Evolutionary conservation across 1,140 invertebrate genomes (phyloP), one percentile per base, ranked within the genome.

Genomic region (Halesus radiatus): DNA sequence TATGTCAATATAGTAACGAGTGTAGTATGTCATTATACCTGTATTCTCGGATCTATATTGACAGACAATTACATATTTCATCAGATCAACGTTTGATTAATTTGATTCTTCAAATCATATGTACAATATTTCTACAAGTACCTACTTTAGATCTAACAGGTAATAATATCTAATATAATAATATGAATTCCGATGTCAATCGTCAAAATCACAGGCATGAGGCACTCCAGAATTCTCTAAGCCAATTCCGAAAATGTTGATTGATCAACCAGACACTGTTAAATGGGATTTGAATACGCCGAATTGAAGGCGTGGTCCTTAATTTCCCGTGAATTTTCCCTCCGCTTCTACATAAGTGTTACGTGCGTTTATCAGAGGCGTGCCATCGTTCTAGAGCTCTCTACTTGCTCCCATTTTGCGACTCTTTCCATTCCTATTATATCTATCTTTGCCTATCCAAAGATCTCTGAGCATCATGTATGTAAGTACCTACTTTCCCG

Each of bases 261-360:
- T 83, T 83, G 79, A 83, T 83, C 58, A 74, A 56, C 13, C 76
- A 80, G 78, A 83, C 76, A 56, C 66, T 53, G 70, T 58, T 66
- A 81, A 81, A 76, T 74, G 78, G 62, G 74, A 80, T 83, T 83
- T 83, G 70, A 29, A 80, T 83, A 74, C 80, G 64, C 68, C 70
- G 78, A 80, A 80, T 83, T 78, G 81, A 68, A 79, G 81, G 78
- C 78, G 81, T 79, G 77, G 22, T 29, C 18, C 32, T 68, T 66
- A 32, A 68, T 53, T 78, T 80, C 53, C 68, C 45, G 32, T 13
- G 32, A 45, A 72, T 72, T 72, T 72, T 66, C 72, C 72, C 72
- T 56, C 72, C 53, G 26, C 16, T 75, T 20, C 26, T 45, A 32
- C 10, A 32, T 22, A 32, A 75, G 23, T 32, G n/a, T 16, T 37